These are phyloP conservation scores for Trichonephila inaurata DNA, from an alignment of 1,140 invertebrate species.

Conservation along the genomic window DNA sequence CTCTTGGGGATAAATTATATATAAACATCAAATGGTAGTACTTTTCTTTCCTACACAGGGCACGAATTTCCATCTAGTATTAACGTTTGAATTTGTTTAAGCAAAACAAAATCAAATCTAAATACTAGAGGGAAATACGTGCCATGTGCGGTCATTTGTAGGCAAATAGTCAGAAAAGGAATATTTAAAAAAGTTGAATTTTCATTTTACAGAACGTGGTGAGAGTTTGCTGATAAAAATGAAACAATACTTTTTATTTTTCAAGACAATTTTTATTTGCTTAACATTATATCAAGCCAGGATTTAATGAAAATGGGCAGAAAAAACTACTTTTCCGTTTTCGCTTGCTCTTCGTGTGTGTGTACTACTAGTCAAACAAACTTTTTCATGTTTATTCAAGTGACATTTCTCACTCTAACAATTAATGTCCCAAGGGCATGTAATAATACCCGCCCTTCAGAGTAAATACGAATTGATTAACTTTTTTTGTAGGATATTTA, in stretches of 20 bases:
- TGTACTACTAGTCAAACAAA: conserved; percentile 20
- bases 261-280: not conserved
- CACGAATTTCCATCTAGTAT: no score
- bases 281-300: not conserved
- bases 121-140: not conserved
- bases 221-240: not conserved
- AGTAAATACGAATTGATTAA: conserved; percentile 47
- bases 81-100: no score
- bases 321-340: conserved; percentile 14
- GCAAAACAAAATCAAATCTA: not conserved
- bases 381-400: conserved; percentile 24
- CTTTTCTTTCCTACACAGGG: no score
- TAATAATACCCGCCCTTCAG: conserved; percentile 11
- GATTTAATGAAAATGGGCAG: conserved; percentile 2
- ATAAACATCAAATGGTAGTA: no score
- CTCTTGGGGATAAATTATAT: no score
- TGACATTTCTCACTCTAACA: conserved; percentile 48
- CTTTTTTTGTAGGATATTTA: not conserved
- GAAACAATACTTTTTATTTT: not conserved
- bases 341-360: not conserved
- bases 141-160: not conserved
- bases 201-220: not conserved
- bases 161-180: not conserved
- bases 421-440: conserved; percentile 38
- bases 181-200: not conserved